These are phyloP conservation scores for Scomberomorus guttatus DNA, from an alignment of 2,797 vertebrate genomes.

Conservation along the genomic window DNA sequence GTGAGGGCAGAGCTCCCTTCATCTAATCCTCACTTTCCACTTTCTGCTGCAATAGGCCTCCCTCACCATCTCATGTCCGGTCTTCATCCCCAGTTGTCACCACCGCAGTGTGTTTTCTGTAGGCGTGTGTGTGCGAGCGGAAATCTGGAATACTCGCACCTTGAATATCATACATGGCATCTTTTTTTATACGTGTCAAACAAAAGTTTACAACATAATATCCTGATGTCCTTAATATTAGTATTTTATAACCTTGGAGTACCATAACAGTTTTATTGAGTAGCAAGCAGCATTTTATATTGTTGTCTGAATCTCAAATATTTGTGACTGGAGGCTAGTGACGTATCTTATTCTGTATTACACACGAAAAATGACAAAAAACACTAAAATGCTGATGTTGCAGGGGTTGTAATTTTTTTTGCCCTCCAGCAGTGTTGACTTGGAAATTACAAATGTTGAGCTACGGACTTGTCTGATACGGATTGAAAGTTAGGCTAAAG, in stretches of 20 bases:
- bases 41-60: slow-evolving; percentile 28
- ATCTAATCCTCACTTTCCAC: slow-evolving; percentile 66
- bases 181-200: neutral
- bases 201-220: neutral
- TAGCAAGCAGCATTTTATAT: neutral
- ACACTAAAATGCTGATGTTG: slow-evolving; percentile 9
- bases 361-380: neutral
- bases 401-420: neutral
- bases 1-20: slow-evolving; percentile 45
- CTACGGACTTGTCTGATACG: neutral
- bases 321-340: slow-evolving; percentile 3
- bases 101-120: slow-evolving; percentile 16
- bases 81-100: slow-evolving; percentile 36
- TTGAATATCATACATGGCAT: slow-evolving; percentile 7
- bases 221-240: neutral
- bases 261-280: neutral
- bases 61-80: slow-evolving; percentile 37
- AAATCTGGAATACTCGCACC: neutral
- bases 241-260: neutral
- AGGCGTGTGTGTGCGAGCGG: neutral
- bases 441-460: slow-evolving; percentile 3
- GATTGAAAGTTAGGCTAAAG: slow-evolving; percentile 35
- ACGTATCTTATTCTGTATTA: neutral
- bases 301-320: neutral
- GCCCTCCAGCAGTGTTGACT: slow-evolving; percentile 21